These are phyloP conservation scores for Pelodiscus sinensis DNA, from an alignment of 2,113 vertebrate species.

Conservation along the genomic window DNA sequence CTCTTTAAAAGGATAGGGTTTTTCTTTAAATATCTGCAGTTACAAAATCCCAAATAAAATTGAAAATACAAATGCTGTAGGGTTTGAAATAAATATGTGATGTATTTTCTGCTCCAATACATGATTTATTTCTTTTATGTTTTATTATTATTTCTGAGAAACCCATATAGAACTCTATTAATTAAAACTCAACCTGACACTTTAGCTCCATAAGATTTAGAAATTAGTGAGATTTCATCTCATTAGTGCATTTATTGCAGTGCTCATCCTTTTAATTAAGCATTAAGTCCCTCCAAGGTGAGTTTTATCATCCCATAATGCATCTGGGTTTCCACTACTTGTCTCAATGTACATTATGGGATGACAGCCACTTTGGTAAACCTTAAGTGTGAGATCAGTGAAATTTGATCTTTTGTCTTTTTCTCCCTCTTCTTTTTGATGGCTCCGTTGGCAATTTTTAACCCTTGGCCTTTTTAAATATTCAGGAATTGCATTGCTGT, in stretches of 20 bases:
- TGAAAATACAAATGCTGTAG: background rate
- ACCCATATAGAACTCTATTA: constrained; percentile 71
- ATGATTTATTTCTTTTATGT: constrained; percentile 59
- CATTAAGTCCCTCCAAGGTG: constrained; percentile 62
- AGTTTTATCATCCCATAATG: constrained; percentile 66
- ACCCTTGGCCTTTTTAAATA: rapidly evolving
- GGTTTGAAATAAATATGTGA: constrained; percentile 2
- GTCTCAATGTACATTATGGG: constrained; percentile 43
- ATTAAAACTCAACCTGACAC: constrained; percentile 72
- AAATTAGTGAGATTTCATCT: constrained; percentile 68
- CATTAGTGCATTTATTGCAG: constrained; percentile 60
- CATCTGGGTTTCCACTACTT: constrained; percentile 41
- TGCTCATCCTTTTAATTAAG: constrained; percentile 66
- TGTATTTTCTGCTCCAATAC: background rate
- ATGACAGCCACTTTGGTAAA: constrained; percentile 44
- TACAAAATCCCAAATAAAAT: background rate
- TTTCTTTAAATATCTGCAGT: background rate
- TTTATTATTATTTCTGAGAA: constrained; percentile 77
- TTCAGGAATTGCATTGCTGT: background rate
- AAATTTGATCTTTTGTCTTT: background rate
- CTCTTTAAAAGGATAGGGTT: background rate
- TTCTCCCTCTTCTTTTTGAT: background rate
- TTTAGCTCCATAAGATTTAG: constrained; percentile 64
- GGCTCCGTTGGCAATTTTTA: background rate
- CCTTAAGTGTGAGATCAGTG: background rate